These are phyloP conservation scores for Platysteira castanea DNA, from an alignment of 2,113 vertebrate species.

Conservation along the genomic window DNA sequence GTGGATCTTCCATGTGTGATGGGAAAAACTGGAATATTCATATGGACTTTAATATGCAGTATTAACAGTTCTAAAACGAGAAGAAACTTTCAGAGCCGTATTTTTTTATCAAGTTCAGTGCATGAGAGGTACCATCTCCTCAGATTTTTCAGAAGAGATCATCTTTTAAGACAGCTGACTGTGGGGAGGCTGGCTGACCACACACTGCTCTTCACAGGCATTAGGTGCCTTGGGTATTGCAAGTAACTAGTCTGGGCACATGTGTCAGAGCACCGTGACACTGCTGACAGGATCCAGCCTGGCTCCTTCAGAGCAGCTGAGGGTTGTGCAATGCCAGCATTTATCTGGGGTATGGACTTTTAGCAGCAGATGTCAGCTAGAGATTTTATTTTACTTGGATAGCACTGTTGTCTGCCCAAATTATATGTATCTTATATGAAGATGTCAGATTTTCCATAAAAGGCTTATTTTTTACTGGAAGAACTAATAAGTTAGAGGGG, in stretches of 20 bases:
- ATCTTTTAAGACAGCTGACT: not conserved
- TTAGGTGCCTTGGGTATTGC: not conserved
- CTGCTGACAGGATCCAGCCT: not conserved
- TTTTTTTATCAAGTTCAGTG: not conserved
- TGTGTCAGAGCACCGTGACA: not conserved
- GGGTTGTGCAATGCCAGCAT: not conserved
- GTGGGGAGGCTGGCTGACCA: not conserved
- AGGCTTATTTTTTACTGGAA: not conserved
- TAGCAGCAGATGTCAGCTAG: not conserved
- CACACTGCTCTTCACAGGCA: not conserved
- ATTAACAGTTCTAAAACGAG: not conserved
- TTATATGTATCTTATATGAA: not conserved
- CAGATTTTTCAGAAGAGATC: not conserved
- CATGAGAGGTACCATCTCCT: not conserved
- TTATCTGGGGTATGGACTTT: not conserved
- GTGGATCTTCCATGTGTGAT: not conserved
- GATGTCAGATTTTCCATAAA: not conserved
- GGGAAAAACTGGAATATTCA: not conserved
- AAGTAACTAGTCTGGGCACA: not conserved
- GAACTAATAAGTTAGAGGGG: not conserved
- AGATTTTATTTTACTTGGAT: not conserved
- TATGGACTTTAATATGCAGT: not conserved
- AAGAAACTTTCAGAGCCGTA: not conserved
- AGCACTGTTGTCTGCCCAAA: not conserved
- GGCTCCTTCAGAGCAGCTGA: not conserved